A percentile compares a stretch with the other conserved stretches of the same genome.
Conservation (phyloP, 2,888 invertebrate genomes). For the Nemoura dubitans region DNA sequence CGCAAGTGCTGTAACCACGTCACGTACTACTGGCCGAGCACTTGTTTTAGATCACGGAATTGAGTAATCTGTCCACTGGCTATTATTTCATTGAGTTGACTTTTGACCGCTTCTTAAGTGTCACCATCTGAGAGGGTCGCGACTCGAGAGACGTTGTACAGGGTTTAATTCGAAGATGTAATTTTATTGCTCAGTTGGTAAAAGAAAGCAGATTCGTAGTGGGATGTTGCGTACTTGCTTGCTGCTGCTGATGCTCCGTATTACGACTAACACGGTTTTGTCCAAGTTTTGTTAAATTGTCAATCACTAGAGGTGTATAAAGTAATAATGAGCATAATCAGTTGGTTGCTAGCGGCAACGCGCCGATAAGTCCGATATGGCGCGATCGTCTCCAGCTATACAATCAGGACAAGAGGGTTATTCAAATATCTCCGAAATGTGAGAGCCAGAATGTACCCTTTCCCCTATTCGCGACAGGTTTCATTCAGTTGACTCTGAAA, state of each 20-base stretch:
- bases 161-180: conserved; percentile 5
- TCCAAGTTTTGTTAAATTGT: no score
- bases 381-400: not conserved
- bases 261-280: no score
- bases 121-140: not conserved
- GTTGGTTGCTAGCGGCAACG: not conserved
- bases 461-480: no score
- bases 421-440: no score
- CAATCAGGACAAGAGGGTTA: no score
- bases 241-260: no score
- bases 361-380: not conserved
- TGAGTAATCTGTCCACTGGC: conserved; percentile 25
- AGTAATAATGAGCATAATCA: not conserved
- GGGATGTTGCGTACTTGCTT: no score
- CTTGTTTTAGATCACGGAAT: conserved; percentile 24
- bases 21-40: conserved; percentile 28
- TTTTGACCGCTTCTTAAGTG: not conserved
- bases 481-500: no score
- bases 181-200: not conserved
- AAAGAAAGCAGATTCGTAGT: no score
- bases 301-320: no score
- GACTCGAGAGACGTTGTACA: not conserved
- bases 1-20: not conserved
- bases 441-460: no score
- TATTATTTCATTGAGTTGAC: conserved; percentile 26